A percentile compares a stretch with the other conserved stretches of the same genome.
Conservation (phyloP, 2,797 vertebrate species). For the Ceyx erithaca region DNA sequence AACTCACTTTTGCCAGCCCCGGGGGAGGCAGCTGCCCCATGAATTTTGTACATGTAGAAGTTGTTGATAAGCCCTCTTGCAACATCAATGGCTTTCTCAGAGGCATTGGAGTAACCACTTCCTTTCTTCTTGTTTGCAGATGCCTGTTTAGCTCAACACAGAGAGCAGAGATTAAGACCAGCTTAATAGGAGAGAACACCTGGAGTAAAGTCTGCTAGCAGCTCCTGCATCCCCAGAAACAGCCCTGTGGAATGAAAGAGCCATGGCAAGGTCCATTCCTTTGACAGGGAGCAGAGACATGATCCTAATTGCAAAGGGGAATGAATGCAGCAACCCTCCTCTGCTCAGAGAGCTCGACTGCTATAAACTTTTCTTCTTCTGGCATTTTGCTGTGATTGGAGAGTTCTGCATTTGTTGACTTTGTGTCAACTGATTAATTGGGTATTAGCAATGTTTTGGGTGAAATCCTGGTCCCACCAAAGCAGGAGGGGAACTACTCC, state of each 20-base stretch:
- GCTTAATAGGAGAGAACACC: constrained; percentile 66
- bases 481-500: background rate
- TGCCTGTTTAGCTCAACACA: constrained; percentile 69
- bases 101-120: constrained; percentile 68
- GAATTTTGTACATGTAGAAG: constrained; percentile 53
- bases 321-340: background rate
- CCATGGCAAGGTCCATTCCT: constrained; percentile 16
- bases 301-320: constrained; percentile 6
- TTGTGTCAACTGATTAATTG: constrained; percentile 49
- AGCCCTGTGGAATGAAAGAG: constrained; percentile 22
- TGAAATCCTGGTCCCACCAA: constrained; percentile 18
- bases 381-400: background rate
- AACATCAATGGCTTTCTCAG: constrained; percentile 70
- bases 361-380: constrained; percentile 17
- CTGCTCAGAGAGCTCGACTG: background rate
- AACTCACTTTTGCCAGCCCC: constrained; percentile 1
- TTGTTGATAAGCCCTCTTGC: constrained; percentile 71
- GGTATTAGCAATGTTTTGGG: constrained; percentile 18
- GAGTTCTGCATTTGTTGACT: constrained; percentile 38
- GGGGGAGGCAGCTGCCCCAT: constrained; percentile 33
- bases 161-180: constrained; percentile 64
- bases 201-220: constrained; percentile 43
- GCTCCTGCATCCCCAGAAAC: constrained; percentile 53
- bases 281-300: constrained; percentile 38
- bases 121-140: constrained; percentile 74